Evolutionary conservation across 92 coral and sea anemone species (phyloP).

Genomic region (Galaxea fascicularis): DNA sequence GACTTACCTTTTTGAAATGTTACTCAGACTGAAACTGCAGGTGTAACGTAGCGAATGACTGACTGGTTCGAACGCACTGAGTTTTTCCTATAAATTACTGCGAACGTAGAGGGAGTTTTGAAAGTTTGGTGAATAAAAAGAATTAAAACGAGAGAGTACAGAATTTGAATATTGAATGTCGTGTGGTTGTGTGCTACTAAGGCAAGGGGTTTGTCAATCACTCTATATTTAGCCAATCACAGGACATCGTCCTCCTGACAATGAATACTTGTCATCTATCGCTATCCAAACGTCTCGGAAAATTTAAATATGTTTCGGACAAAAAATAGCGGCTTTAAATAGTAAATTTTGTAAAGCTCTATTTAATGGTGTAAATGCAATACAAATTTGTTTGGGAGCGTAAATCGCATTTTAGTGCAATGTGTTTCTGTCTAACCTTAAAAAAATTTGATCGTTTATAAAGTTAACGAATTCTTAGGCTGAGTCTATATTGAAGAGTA

Average conservation of each 20-base stretch:
- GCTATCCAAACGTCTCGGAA: neutral
- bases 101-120: neutral
- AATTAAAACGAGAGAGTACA: neutral
- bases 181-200: neutral
- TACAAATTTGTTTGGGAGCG: too few relatives aligned
- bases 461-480: too few relatives aligned
- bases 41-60: neutral
- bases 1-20: too few relatives aligned
- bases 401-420: too few relatives aligned
- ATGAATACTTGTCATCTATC: neutral
- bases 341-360: too few relatives aligned
- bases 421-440: too few relatives aligned
- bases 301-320: too few relatives aligned
- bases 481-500: too few relatives aligned
- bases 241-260: neutral
- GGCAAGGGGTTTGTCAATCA: conserved; percentile 13
- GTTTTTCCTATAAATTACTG: neutral
- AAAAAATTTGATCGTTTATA: too few relatives aligned
- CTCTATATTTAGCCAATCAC: neutral
- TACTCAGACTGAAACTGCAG: too few relatives aligned
- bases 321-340: too few relatives aligned
- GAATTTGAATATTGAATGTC: neutral
- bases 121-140: neutral
- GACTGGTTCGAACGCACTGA: neutral
- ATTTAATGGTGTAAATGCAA: too few relatives aligned